Evolutionary conservation across 2,113 vertebrate genomes (phyloP).

Genomic region (Cyanoderma ruficeps): DNA sequence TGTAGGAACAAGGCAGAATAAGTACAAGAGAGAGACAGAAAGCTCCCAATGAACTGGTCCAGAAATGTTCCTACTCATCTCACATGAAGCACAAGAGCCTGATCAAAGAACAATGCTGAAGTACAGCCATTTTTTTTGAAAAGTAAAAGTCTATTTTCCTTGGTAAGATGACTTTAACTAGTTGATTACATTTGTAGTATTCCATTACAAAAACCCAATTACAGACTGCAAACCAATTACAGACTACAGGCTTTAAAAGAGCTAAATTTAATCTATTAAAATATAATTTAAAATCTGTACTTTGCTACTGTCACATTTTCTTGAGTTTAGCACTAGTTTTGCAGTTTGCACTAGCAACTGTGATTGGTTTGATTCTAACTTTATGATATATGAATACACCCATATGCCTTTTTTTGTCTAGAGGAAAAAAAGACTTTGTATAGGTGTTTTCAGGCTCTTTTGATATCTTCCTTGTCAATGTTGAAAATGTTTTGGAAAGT

Average conservation of each 20-base stretch:
- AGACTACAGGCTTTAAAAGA: not conserved
- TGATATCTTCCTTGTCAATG: not conserved
- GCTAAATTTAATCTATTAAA: not conserved
- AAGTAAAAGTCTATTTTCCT: not conserved
- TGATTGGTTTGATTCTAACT: not conserved
- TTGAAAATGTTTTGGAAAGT: not conserved
- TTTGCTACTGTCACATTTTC: not conserved
- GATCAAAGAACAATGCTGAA: not conserved
- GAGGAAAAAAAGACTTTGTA: fast-evolving
- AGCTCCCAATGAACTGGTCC: not conserved
- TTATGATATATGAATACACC: not conserved
- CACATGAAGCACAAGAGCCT: not conserved
- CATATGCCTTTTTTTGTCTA: not conserved
- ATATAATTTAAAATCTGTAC: not conserved
- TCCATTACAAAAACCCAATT: fast-evolving
- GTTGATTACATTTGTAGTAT: not conserved
- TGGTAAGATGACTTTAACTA: not conserved
- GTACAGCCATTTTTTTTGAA: not conserved
- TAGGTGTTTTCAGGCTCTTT: not conserved
- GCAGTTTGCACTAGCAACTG: not conserved
- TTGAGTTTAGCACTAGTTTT: not conserved
- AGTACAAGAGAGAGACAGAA: not conserved
- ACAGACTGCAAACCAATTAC: not conserved
- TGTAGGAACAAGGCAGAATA: conserved; percentile 47
- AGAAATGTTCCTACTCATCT: not conserved